Conservation (phyloP, 2,113 vertebrate species). For the Apteryx owenii region DNA sequence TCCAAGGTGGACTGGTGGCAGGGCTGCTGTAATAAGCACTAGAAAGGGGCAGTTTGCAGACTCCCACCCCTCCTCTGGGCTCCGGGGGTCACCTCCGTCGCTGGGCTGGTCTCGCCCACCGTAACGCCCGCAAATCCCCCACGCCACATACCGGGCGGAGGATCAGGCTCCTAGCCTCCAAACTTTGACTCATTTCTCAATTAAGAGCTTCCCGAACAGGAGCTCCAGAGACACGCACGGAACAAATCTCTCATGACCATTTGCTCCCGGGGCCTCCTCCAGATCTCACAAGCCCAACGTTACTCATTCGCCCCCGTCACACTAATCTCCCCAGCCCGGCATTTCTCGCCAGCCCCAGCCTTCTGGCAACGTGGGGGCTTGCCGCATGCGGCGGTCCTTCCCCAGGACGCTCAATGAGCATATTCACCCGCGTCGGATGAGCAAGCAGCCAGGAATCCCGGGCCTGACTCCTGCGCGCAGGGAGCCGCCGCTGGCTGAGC, state of each 20-base stretch:
- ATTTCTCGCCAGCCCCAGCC: background rate
- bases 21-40: background rate
- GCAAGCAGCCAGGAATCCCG: slow-evolving; percentile 32
- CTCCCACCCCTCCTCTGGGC: fast-evolving
- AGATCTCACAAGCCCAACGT: background rate
- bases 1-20: background rate
- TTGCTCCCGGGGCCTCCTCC: background rate
- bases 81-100: background rate
- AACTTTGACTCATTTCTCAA: slow-evolving; percentile 63
- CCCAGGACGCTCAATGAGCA: background rate
- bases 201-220: background rate
- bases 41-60: background rate
- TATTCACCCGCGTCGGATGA: background rate
- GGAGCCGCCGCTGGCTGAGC: background rate
- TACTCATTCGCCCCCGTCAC: background rate
- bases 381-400: background rate
- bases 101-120: fast-evolving
- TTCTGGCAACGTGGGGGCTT: background rate
- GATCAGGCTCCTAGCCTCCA: background rate
- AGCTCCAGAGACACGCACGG: background rate
- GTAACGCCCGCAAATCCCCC: background rate
- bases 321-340: too few relatives aligned
- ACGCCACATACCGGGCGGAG: background rate
- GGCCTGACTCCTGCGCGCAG: background rate
- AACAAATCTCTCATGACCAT: slow-evolving; percentile 32